Conservation (phyloP, 2,113 vertebrate species). For the Scolopax mira region DNA sequence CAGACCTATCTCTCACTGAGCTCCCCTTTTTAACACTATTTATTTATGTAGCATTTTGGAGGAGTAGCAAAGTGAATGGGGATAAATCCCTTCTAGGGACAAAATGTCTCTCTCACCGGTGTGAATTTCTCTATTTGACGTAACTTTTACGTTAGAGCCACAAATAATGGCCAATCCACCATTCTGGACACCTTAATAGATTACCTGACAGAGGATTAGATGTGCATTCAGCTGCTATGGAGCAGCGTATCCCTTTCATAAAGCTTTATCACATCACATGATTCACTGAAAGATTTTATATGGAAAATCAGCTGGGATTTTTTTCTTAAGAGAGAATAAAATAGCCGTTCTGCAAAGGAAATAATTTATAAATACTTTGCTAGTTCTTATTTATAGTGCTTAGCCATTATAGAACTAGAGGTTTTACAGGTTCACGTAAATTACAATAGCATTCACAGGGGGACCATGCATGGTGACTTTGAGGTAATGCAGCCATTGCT, state of each 20-base stretch:
- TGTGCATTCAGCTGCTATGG: not conserved
- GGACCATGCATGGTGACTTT: not conserved
- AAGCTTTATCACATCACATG: not conserved
- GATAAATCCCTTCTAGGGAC: not conserved
- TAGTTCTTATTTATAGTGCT: not conserved
- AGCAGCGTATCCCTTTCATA: not conserved
- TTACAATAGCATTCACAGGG: not conserved
- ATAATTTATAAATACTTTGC: not conserved
- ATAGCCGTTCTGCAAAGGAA: not conserved
- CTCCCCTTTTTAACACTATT: not conserved
- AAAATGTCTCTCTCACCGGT: not conserved
- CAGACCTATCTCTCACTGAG: not conserved
- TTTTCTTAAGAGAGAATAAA: not conserved
- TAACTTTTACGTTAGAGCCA: not conserved
- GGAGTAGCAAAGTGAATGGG: not conserved
- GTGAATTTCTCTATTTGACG: not conserved
- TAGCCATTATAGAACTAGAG: not conserved
- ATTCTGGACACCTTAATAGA: not conserved
- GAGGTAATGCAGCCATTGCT: not conserved
- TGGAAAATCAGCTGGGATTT: not conserved
- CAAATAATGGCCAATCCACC: not conserved
- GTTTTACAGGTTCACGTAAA: not conserved
- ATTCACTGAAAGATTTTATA: not conserved
- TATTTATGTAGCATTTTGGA: not conserved
- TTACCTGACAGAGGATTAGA: not conserved